phyloP scores from a whole-genome alignment of 2,113 vertebrate genomes.

The Regulus satrapa region DNA sequence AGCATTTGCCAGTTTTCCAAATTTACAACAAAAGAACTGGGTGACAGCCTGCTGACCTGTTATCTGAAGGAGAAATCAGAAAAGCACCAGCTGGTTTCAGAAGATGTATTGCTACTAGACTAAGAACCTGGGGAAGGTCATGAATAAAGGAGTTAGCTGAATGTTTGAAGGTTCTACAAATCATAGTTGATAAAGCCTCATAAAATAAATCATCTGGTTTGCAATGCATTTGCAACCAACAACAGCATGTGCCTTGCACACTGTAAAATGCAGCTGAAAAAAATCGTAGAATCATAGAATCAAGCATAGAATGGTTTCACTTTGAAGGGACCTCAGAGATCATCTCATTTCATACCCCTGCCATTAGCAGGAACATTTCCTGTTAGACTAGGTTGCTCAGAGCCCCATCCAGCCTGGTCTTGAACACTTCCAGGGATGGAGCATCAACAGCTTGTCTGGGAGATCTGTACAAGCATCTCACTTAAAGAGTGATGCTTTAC shows the following conservation, averaged over 20 bases:
- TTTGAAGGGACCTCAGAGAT: not conserved
- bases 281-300: not conserved
- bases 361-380: too few species aligned
- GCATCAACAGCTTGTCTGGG: not conserved
- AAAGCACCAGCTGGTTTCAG: not conserved
- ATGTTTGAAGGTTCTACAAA: not conserved
- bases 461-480: not conserved
- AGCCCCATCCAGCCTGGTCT: not conserved
- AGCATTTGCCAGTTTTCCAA: not conserved
- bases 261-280: not conserved
- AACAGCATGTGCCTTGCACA: not conserved
- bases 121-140: not conserved
- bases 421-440: not conserved
- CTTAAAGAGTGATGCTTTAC: too few species aligned
- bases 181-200: not conserved
- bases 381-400: not conserved
- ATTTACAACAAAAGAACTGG: not conserved
- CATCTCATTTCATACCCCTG: not conserved
- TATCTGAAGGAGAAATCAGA: not conserved
- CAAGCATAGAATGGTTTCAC: not conserved
- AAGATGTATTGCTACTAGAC: not conserved
- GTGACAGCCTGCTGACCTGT: not conserved
- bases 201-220: not conserved
- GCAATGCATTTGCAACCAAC: not conserved
- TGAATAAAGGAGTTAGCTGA: not conserved